phyloP scores from a whole-genome alignment of 1,140 invertebrate genomes.

The Drosophila eugracilis region DNA sequence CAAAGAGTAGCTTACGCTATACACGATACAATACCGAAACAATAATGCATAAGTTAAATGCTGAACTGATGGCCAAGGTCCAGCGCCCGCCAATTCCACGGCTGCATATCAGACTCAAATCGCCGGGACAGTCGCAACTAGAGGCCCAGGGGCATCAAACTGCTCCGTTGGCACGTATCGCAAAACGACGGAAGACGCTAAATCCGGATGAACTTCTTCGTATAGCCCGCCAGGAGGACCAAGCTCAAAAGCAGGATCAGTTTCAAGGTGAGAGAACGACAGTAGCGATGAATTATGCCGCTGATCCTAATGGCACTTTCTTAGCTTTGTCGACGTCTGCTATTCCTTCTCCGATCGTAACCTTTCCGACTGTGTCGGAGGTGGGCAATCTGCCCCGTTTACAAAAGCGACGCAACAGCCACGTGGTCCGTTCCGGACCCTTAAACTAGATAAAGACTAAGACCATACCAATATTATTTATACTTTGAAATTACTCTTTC shows the following conservation, averaged over 20 bases:
- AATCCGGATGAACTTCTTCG: slow-evolving; percentile 16
- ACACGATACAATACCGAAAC: slow-evolving; percentile 26
- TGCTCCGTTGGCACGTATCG: neutral
- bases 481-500: neutral
- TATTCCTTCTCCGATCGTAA: too few species aligned
- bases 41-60: slow-evolving; percentile 17
- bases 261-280: neutral
- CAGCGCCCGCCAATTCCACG: slow-evolving; percentile 34
- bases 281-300: too few species aligned
- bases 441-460: neutral
- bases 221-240: neutral
- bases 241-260: neutral
- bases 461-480: slow-evolving; percentile 13
- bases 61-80: slow-evolving; percentile 30
- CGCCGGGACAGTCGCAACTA: neutral
- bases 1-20: slow-evolving; percentile 52
- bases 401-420: slow-evolving; percentile 39
- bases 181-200: slow-evolving; percentile 29
- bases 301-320: too few species aligned
- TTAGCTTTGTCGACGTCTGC: neutral
- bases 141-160: neutral
- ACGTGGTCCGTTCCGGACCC: slow-evolving; percentile 7
- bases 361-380: neutral
- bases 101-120: slow-evolving; percentile 26
- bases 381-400: slow-evolving; percentile 18